These are phyloP conservation scores for Ceyx cyanopectus DNA, from an alignment of 2,113 vertebrate genomes.

Conservation along the genomic window DNA sequence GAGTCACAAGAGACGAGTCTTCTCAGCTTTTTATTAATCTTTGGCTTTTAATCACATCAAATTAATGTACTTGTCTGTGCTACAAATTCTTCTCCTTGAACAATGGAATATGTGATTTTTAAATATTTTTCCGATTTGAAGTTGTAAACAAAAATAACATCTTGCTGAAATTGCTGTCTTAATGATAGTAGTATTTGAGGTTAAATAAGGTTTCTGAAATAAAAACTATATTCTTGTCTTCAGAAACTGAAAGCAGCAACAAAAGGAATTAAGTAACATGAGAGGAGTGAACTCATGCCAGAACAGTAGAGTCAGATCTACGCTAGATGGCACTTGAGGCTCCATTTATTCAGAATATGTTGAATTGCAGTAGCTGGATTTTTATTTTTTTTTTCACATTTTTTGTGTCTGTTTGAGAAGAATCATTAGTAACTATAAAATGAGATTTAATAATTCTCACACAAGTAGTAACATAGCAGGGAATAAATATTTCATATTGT, in stretches of 20 bases:
- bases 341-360: slow-evolving; percentile 6
- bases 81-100: not conserved
- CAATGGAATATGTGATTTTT: not conserved
- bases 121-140: not conserved
- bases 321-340: slow-evolving; percentile 24
- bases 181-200: not conserved
- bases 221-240: not conserved
- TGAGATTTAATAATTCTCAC: slow-evolving; percentile 40
- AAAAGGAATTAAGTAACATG: not conserved
- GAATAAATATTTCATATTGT: slow-evolving; percentile 45
- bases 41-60: not conserved
- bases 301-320: not conserved
- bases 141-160: not conserved
- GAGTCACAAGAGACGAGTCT: not conserved
- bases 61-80: not conserved
- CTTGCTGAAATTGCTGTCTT: not conserved
- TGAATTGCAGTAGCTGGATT: not conserved
- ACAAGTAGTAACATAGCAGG: not conserved
- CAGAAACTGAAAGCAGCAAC: not conserved
- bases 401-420: not conserved
- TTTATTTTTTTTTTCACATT: not conserved
- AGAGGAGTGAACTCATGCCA: not conserved
- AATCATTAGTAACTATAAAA: slow-evolving; percentile 38
- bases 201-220: not conserved
- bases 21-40: not conserved